Conservation (phyloP, 2,888 invertebrate genomes). For the Caenorhabditis sinica region DNA sequence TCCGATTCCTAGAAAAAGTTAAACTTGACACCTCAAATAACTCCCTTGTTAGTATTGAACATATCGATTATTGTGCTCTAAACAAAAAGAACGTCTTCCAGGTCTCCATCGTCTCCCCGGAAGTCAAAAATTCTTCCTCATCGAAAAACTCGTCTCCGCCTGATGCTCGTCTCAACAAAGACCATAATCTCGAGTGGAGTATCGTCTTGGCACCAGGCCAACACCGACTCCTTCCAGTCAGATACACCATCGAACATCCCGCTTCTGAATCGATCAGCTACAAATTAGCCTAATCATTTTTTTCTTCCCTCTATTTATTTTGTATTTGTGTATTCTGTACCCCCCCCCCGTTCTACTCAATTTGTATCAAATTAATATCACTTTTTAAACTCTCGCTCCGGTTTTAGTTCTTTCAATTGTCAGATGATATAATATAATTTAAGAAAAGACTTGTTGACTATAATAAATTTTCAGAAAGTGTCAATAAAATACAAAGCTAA, state of each 20-base stretch:
- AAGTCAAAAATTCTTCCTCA: slow-evolving; percentile 66
- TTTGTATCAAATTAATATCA: slow-evolving; percentile 29
- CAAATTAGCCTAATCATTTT: slow-evolving; percentile 37
- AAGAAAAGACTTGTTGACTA: background rate
- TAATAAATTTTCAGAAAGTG: background rate
- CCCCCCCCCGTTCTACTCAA: background rate
- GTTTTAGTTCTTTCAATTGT: slow-evolving; percentile 40
- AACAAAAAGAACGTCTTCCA: slow-evolving; percentile 37
- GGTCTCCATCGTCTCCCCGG: slow-evolving; percentile 77
- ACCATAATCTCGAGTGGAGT: slow-evolving; percentile 82
- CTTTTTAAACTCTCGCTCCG: slow-evolving; percentile 11
- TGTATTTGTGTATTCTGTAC: slow-evolving; percentile 20
- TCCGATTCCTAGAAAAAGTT: no score
- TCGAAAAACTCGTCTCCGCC: slow-evolving; percentile 44
- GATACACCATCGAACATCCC: slow-evolving; percentile 81
- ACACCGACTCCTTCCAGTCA: slow-evolving; percentile 75
- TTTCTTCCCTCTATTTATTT: background rate
- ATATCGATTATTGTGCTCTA: background rate
- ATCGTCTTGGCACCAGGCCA: slow-evolving; percentile 79
- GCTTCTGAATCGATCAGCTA: slow-evolving; percentile 75
- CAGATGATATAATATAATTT: slow-evolving; percentile 16
- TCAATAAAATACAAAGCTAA: background rate
- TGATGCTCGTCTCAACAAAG: slow-evolving; percentile 80
- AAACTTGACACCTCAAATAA: no score
- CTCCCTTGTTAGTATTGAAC: background rate